Conservation (phyloP, 37 sponge, comb jelly and placozoan genomes). For the Bolinopsis microptera region DNA sequence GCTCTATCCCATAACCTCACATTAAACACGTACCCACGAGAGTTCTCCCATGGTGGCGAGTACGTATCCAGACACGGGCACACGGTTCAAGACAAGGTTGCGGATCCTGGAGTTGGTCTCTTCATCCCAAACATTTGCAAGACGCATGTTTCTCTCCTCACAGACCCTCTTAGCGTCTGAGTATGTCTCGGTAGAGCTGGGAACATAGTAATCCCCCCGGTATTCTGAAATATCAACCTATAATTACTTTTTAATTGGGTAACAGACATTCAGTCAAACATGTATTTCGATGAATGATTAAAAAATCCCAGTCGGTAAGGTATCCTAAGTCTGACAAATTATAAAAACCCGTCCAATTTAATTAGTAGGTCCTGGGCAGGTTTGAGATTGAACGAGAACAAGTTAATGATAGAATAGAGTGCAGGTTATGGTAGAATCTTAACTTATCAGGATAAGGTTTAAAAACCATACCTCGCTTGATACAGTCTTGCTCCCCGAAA, state of each 20-base stretch:
- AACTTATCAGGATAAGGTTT: too few relatives aligned
- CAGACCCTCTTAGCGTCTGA: neutral
- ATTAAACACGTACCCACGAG: neutral
- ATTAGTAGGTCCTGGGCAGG: too few relatives aligned
- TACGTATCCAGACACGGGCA: neutral
- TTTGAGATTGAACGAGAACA: too few relatives aligned
- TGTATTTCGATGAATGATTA: too few relatives aligned
- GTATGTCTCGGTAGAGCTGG: neutral
- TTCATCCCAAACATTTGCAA: neutral
- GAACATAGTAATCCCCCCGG: neutral
- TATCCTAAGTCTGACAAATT: too few relatives aligned
- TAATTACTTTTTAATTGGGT: too few relatives aligned
- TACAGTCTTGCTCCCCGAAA: neutral
- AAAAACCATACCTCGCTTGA: neutral
- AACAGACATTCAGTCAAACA: too few relatives aligned
- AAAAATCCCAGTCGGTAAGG: too few relatives aligned
- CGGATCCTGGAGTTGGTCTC: neutral
- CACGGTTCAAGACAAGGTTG: neutral
- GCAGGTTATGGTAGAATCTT: too few relatives aligned
- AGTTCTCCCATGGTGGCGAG: slow-evolving; percentile 9
- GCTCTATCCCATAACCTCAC: too few relatives aligned
- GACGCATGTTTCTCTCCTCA: neutral
- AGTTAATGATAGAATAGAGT: too few relatives aligned
- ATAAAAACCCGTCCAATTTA: too few relatives aligned
- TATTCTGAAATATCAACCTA: slow-evolving; percentile 7